Evolutionary conservation across 2,113 vertebrate genomes (phyloP).

Genomic region (Genyomyrus donnyi): DNA sequence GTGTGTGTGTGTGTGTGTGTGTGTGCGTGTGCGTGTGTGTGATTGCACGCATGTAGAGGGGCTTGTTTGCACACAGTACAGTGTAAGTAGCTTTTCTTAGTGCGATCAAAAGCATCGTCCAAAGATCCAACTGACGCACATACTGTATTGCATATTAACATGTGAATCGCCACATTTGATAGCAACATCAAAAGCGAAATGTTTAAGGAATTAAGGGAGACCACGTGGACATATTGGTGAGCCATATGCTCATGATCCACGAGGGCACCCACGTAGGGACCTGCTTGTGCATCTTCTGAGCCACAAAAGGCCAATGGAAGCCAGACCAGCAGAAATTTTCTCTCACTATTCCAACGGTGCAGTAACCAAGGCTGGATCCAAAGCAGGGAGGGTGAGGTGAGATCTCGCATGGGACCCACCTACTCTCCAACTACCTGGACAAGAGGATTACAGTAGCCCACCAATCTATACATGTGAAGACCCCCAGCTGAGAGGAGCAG

Average conservation of each 20-base stretch:
- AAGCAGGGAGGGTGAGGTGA: background rate
- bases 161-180: background rate
- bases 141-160: background rate
- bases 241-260: background rate
- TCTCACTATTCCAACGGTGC: background rate
- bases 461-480: background rate
- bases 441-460: background rate
- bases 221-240: background rate
- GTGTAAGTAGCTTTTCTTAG: too few species aligned
- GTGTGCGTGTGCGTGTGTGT: background rate
- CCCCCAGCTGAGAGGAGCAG: background rate
- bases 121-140: background rate
- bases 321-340: background rate
- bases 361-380: background rate
- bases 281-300: background rate
- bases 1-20: background rate
- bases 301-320: background rate
- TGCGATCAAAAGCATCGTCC: background rate
- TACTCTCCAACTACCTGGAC: background rate
- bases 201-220: background rate
- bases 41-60: background rate
- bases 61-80: background rate
- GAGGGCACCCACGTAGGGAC: background rate
- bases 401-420: background rate
- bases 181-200: background rate